Percentiles rank a stretch among this genome's conserved stretches.
Conservation (phyloP, 1,140 invertebrate species). For the Dendroctonus valens region DNA sequence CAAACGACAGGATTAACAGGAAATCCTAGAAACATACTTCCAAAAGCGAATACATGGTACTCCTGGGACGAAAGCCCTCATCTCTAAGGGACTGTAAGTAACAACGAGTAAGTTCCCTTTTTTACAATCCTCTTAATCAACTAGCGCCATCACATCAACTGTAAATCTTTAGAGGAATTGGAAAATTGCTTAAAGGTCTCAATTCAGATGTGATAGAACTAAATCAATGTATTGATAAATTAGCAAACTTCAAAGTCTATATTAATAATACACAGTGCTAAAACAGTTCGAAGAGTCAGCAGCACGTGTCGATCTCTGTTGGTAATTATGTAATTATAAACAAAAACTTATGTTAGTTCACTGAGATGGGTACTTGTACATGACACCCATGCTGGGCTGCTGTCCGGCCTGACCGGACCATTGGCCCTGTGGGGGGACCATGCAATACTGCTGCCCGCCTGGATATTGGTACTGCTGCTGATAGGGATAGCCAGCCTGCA, state of each 20-base stretch:
- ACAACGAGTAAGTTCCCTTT: not conserved
- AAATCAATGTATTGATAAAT: conserved; percentile 21
- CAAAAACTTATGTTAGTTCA: conserved; percentile 50
- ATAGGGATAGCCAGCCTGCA: conserved; percentile 57
- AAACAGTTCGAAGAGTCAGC: conserved; percentile 27
- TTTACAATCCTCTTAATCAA: not conserved
- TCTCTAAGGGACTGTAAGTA: not conserved
- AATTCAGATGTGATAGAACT: conserved; percentile 11
- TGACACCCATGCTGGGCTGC: conserved; percentile 56
- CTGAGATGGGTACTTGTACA: conserved; percentile 79
- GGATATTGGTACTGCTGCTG: conserved; percentile 58
- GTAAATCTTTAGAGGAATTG: too few species aligned
- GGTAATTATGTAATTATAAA: not conserved
- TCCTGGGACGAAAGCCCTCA: not conserved
- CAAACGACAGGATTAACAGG: too few species aligned
- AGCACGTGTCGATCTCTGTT: conserved; percentile 1
- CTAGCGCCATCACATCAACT: not conserved
- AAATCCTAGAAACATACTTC: too few species aligned
- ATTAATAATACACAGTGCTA: conserved; percentile 24
- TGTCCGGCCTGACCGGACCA: conserved; percentile 47
- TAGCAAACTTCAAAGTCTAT: conserved; percentile 15
- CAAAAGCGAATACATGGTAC: too few species aligned
- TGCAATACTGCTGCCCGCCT: conserved; percentile 54
- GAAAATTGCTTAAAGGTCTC: not conserved
- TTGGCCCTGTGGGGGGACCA: conserved; percentile 49